Base-by-base conservation (phyloP, 2,113 vertebrate genomes). In the Romanogobio albipinnatus region DNA sequence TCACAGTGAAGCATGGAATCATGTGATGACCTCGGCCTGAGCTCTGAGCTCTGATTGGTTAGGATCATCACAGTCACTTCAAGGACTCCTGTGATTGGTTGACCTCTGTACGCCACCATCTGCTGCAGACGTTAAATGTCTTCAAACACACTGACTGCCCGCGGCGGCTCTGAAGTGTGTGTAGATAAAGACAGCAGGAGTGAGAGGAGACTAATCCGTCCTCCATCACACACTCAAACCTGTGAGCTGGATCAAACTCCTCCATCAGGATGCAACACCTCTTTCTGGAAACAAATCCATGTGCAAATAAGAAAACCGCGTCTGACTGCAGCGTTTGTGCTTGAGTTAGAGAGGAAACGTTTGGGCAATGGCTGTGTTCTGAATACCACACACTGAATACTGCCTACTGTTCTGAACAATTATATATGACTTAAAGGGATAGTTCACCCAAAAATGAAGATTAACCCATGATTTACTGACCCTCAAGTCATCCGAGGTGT, bases 51-150 rank as follows among this genome's bases (percentile, higher is more conserved):
- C 59, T 84, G 83, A 71, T 88, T 92, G 90, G 89, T 56, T 88
- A 87, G 88, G 76, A 77, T 89, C 83, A 84, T 92, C 89, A 53
- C 51, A 53, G 51, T 17, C 45, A 15, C 14, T 51, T 51, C 13
- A 90, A 51, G 86, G 91, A 89, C 87, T 92, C 92, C 92, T 94
- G 68, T 66, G 62, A 66, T 66, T 66, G 62, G 62, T 15, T 66
- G 62, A 17, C 14, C 14, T 33, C 26, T 68, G 3, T 17, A 36
- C 3, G 15, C 29, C 64, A 68, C 3, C 64, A 8, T 64, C 24
- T 29, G 61, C 61, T 64, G 24, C 61, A 17, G 62, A 33, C 9
- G 29, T 4, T 33, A 8, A 29, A 33, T 15, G 62, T 64, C 13
- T 64, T 64, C 62, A 64, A 64, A 15, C 62, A 26, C n/a, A 64